Evolutionary conservation across 2,888 invertebrate species (phyloP), one percentile per base, ranked within the genome.

Genomic region (Bembecia ichneumoniformis): DNA sequence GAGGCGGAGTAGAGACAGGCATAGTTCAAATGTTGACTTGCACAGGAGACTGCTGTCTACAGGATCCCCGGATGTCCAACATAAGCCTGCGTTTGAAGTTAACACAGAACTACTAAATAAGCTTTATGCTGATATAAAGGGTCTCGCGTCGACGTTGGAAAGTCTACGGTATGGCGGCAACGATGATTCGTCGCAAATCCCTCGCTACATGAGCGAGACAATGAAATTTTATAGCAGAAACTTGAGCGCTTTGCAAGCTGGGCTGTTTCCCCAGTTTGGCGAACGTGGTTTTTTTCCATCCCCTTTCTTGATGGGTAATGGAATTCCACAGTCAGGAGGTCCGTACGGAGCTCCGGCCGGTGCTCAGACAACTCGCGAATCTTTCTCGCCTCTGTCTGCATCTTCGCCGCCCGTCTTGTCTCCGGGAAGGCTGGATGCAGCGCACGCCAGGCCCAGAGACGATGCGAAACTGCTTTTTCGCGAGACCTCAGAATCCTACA

Each of bases 31-130:
- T 74, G 88, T 88, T 58, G 82, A 87, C 59, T 64, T 87, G 47
- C 88, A 87, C 73, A 87, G 90, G 67, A 89, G 86, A 50, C 59
- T 87, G 51, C 57, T 87, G 45, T 84, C 86, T n/a, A 87, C 87
- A 3, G 72, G 74, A 43, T 77, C 83, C 3, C 74, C 78, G 1
- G 90, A 90, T 20, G 71, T 87, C 43, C 87, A 89, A 43, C 80
- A 82, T 51, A 74, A 81, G 50, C 90, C 90, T 48, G 82, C 76
- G 3, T 72, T 91, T 51, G 90, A 92, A 60, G 89, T 95, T 46
- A 94, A 95, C 71, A 92, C 93, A 15, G 96, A 96, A 71, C 91
- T 96, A 52, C 78, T 96, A 53, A 93, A 95, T 17, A 90, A 96
- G 63, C 86, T 96, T 34, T 96, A 96, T 72, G 93, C 94, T 1